A percentile compares a stretch with the other conserved stretches of the same genome.
Conservation (phyloP, 2,888 invertebrate species). For the Siphonodentalium dalli region DNA sequence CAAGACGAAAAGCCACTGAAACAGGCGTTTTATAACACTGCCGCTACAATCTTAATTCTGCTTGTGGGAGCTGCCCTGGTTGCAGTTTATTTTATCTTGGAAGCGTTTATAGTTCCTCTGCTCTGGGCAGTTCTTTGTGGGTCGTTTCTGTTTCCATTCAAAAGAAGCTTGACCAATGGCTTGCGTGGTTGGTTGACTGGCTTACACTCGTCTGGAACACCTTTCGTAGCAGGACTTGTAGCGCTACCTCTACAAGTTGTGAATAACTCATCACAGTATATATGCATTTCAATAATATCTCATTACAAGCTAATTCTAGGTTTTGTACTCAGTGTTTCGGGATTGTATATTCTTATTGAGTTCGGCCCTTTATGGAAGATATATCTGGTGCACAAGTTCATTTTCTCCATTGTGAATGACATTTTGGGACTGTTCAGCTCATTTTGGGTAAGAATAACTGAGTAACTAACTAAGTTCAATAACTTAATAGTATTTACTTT, state of each 20-base stretch:
- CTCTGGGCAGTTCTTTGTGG: constrained; percentile 96
- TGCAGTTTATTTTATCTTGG: constrained; percentile 70
- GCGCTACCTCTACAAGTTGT: constrained; percentile 76
- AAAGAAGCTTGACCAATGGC: constrained; percentile 78
- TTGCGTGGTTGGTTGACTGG: constrained; percentile 77
- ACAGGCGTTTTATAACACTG: constrained; percentile 88
- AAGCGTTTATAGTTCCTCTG: constrained; percentile 91
- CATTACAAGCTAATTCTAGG: constrained; percentile 73
- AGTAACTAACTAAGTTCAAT: too few relatives aligned
- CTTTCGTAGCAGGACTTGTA: constrained; percentile 65
- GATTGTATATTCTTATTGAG: constrained; percentile 74
- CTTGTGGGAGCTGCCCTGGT: constrained; percentile 71
- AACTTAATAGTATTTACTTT: too few relatives aligned
- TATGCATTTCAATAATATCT: constrained; percentile 76
- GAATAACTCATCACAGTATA: constrained; percentile 77
- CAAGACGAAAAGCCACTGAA: constrained; percentile 83
- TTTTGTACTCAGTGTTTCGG: constrained; percentile 65
- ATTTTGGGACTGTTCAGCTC: constrained; percentile 60
- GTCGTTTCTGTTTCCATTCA: constrained; percentile 95
- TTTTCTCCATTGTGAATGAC: constrained; percentile 50
- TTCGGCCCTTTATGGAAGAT: constrained; percentile 72
- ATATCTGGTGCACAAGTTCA: constrained; percentile 33
- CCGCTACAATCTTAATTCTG: constrained; percentile 79
- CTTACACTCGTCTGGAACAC: constrained; percentile 61
- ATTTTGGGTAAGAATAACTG: constrained; percentile 59